Percentiles rank a stretch among this genome's conserved stretches.
Conservation (phyloP, 2,113 vertebrate genomes). For the Stomatorhinus ivindoensis region DNA sequence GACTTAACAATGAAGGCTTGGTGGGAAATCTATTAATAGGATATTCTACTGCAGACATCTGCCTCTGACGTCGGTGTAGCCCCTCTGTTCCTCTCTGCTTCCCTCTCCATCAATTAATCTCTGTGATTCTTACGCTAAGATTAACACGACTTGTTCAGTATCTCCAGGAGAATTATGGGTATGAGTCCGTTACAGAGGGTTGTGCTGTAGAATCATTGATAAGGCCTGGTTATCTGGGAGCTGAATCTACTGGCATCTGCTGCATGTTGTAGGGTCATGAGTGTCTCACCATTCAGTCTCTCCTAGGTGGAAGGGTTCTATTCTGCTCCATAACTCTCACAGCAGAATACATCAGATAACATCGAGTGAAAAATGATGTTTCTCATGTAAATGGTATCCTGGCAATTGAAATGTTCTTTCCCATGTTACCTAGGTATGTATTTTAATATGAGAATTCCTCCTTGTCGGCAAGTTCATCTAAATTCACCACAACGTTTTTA, state of each 20-base stretch:
- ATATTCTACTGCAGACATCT: slow-evolving; percentile 24
- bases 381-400: background rate
- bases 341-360: background rate
- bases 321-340: background rate
- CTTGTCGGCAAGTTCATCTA: background rate
- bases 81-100: background rate
- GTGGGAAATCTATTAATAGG: slow-evolving; percentile 13
- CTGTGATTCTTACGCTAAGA: slow-evolving; percentile 6
- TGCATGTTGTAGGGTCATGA: background rate
- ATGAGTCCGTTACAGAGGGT: background rate
- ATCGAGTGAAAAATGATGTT: background rate
- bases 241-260: background rate
- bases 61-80: slow-evolving; percentile 35
- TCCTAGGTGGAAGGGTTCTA: too few species aligned
- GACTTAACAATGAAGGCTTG: background rate
- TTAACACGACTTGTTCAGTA: background rate
- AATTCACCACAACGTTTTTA: background rate
- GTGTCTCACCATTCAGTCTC: too few species aligned
- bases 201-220: background rate
- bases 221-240: background rate
- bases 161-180: slow-evolving; percentile 7
- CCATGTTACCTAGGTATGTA: background rate
- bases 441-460: background rate
- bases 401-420: background rate
- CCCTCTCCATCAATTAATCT: slow-evolving; percentile 15